A percentile compares a stretch with the other conserved stretches of the same genome.
phyloP scores from a whole-genome alignment of 1,140 invertebrate genomes.

The Thereuonema tuberculata region DNA sequence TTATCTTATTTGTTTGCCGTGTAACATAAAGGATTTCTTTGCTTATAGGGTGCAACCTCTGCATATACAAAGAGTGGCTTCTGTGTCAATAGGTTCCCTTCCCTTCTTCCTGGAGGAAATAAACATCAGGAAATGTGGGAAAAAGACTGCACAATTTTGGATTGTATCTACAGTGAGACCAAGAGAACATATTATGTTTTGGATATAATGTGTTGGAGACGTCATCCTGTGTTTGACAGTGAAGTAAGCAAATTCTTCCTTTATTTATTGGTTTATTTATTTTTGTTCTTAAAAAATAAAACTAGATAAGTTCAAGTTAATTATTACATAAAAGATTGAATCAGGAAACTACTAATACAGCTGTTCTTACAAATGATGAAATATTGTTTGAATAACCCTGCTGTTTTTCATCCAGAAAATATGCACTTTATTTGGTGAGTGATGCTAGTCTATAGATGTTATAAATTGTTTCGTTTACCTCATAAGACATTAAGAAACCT shows the following conservation, averaged over 20 bases:
- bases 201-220: slow-evolving; percentile 71
- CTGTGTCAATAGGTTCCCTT: slow-evolving; percentile 42
- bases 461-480: no score
- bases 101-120: slow-evolving; percentile 60
- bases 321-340: slow-evolving; percentile 35
- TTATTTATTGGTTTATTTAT: no score
- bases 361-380: no score
- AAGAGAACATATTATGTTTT: slow-evolving; percentile 55
- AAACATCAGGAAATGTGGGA: background rate
- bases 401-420: no score
- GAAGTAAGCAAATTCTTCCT: slow-evolving; percentile 40
- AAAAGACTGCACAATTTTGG: slow-evolving; percentile 32
- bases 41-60: slow-evolving; percentile 56
- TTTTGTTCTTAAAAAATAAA: slow-evolving; percentile 31
- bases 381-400: no score
- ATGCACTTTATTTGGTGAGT: no score
- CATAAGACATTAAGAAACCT: no score
- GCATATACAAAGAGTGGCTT: slow-evolving; percentile 54
- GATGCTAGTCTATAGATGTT: no score
- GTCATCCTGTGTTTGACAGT: slow-evolving; percentile 54
- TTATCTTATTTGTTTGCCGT: no score
- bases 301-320: slow-evolving; percentile 57
- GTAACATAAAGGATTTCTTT: no score
- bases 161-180: slow-evolving; percentile 57
- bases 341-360: no score